Conservation (phyloP, 1,140 invertebrate species). For the Centruroides sculpturatus region DNA sequence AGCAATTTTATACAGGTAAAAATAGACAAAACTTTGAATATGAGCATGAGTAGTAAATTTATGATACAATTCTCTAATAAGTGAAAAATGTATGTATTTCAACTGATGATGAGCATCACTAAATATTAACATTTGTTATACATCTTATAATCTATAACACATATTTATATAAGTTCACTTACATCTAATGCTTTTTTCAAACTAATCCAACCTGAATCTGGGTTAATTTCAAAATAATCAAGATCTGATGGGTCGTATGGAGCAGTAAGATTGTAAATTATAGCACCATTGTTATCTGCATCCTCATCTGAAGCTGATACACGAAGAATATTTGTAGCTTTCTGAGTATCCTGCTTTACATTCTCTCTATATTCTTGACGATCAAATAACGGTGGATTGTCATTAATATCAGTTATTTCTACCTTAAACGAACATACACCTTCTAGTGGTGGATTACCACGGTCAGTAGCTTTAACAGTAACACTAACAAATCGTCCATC, state of each 20-base stretch:
- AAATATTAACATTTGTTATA: too few relatives aligned
- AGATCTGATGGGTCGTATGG: conserved; percentile 72
- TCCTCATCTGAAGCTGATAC: conserved; percentile 89
- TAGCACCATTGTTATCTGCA: conserved; percentile 74
- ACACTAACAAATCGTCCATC: conserved; percentile 91
- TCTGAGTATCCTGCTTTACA: conserved; percentile 88
- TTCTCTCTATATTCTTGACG: conserved; percentile 92
- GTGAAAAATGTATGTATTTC: too few relatives aligned
- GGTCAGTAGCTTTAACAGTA: conserved; percentile 87
- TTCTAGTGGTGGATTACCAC: conserved; percentile 80
- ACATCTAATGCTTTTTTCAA: conserved; percentile 76
- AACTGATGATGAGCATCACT: too few relatives aligned
- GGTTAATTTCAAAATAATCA: conserved; percentile 89
- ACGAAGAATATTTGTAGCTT: conserved; percentile 79
- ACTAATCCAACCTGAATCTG: conserved; percentile 89
- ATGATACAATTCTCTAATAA: too few relatives aligned
- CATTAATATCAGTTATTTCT: conserved; percentile 88
- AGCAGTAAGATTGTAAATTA: conserved; percentile 52
- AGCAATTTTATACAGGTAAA: too few relatives aligned
- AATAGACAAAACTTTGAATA: too few relatives aligned
- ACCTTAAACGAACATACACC: conserved; percentile 91
- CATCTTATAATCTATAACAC: too few relatives aligned
- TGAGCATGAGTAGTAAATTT: too few relatives aligned
- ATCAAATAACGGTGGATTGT: conserved; percentile 81
- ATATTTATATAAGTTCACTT: not conserved